Percentiles rank a stretch among this genome's conserved stretches.
Evolutionary conservation across 2,113 vertebrate genomes (phyloP).

Genomic region (Anser brachyrhynchus): DNA sequence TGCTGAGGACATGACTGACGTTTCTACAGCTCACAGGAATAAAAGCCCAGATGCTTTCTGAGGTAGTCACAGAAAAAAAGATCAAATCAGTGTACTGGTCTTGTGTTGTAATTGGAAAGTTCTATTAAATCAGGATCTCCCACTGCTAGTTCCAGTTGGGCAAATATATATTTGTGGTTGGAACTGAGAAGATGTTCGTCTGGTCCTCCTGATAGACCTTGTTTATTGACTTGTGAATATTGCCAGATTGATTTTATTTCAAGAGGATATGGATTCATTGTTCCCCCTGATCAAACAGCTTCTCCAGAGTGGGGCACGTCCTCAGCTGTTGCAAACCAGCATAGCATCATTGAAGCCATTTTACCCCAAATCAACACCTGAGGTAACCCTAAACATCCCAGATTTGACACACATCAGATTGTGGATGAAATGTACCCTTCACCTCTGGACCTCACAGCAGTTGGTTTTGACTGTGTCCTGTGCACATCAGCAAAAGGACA

Average conservation of each 20-base stretch:
- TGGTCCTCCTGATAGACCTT: background rate
- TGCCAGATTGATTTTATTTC: background rate
- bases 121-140: background rate
- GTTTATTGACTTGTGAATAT: background rate
- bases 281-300: background rate
- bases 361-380: background rate
- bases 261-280: background rate
- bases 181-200: background rate
- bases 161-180: background rate
- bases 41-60: background rate
- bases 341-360: background rate
- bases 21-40: background rate
- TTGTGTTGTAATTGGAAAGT: background rate
- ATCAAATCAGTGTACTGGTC: background rate
- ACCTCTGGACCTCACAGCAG: background rate
- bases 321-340: background rate
- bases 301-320: background rate
- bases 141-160: background rate
- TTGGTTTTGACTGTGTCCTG: background rate
- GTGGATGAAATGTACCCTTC: background rate
- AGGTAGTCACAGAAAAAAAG: background rate
- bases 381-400: background rate
- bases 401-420: background rate
- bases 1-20: background rate
- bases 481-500: background rate